Conservation (phyloP, 2,797 vertebrate genomes). For the Ataeniobius toweri region DNA sequence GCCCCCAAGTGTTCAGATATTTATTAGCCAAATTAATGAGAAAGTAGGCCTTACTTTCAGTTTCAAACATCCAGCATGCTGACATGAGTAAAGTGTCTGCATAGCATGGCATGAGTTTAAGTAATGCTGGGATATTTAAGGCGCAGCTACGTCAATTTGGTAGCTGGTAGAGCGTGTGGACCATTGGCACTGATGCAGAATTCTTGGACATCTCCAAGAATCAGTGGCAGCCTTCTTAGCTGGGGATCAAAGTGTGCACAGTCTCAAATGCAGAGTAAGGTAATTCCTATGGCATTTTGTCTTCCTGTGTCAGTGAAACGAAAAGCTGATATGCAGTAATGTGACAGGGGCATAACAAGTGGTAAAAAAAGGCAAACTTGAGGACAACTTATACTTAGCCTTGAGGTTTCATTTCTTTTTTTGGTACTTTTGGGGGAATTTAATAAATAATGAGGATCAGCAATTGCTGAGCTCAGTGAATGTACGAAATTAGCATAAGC, state of each 20-base stretch:
- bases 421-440: not conserved
- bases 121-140: not conserved
- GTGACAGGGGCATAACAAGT: not conserved
- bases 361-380: not conserved
- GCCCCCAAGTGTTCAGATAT: not conserved
- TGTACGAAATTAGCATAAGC: not conserved
- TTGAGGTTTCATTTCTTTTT: not conserved
- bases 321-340: not conserved
- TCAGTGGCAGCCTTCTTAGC: not conserved
- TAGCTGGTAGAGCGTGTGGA: not conserved
- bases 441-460: slow-evolving; percentile 1
- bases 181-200: not conserved
- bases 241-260: not conserved
- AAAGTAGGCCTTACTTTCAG: not conserved
- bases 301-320: not conserved
- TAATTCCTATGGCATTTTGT: not conserved
- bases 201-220: not conserved
- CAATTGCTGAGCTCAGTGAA: not conserved
- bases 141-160: not conserved
- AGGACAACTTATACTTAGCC: not conserved
- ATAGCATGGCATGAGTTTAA: not conserved
- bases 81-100: not conserved
- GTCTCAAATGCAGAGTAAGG: not conserved
- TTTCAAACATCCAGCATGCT: not conserved
- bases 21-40: not conserved